Conservation (phyloP, 2,113 vertebrate species). For the Anhinga anhinga region DNA sequence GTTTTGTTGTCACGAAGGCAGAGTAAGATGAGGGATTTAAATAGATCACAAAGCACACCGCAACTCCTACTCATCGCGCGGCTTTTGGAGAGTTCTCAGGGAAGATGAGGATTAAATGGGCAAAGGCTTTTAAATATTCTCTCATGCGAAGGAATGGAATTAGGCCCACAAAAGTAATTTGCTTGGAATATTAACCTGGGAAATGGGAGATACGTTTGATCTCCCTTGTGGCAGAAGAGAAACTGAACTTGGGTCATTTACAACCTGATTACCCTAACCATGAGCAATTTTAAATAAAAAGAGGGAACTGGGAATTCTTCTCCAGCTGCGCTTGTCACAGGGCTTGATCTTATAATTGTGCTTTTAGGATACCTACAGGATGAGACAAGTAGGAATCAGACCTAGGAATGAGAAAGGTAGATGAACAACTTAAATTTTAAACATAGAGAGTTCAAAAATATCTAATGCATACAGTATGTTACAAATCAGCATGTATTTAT, state of each 20-base stretch:
- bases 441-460: not conserved
- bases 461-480: not conserved
- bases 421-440: not conserved
- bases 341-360: conserved; percentile 46
- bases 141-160: not conserved
- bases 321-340: conserved; percentile 32
- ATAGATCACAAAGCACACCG: not conserved
- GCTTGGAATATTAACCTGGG: conserved; percentile 63
- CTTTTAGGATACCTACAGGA: conserved; percentile 42
- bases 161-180: conserved; percentile 59
- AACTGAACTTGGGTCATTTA: conserved; percentile 48
- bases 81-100: not conserved
- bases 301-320: conserved; percentile 47
- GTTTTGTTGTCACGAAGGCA: not conserved
- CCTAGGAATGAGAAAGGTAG: not conserved
- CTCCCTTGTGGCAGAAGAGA: conserved; percentile 26
- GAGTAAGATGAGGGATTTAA: not conserved
- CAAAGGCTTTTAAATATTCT: conserved; percentile 51
- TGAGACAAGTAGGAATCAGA: conserved; percentile 29
- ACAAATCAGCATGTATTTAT: not conserved
- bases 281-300: conserved; percentile 57
- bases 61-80: not conserved
- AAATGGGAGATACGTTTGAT: conserved; percentile 17
- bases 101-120: conserved; percentile 23
- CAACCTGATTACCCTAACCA: conserved; percentile 56